Evolutionary conservation across 2,888 invertebrate genomes (phyloP), one percentile per base, ranked within the genome.

Genomic region (Imbricaverruca yamaguchii): DNA sequence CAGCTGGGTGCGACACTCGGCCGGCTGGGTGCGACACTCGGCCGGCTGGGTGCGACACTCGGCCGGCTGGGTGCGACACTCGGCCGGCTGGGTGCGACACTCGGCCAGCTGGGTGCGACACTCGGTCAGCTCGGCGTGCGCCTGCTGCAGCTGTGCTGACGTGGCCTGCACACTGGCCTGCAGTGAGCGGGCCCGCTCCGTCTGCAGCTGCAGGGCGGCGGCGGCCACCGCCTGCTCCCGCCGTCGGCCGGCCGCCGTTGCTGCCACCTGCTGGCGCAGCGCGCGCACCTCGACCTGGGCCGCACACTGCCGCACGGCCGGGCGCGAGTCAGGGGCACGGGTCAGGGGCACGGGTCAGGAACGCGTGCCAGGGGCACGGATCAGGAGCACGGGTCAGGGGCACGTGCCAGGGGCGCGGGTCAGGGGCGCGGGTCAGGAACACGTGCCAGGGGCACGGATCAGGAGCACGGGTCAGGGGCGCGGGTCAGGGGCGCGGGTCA

Each of bases 181-280:
- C 69, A 69, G 69, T 11, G 69, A 69, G 39, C 69, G 69, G 12
- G 39, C 69, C 39, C 69, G 69, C 69, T 69, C 69, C 39, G 39
- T 25, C 69, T 69, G 69, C 69, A 69, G 69, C 69, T 69, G 69
- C 39, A 69, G 69, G 3, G 69, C 69, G 0, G 69, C 25, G 12
- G 69, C 69, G 6, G 69, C 69, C 69, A 69, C 39, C 69, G 69
- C 69, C 69, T 69, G 25, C 69, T 11, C 69, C 25, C 25, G 69
- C 13, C 69, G 69, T 13, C 69, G 69, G 39, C 39, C 39, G 23
- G 15, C 13, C 3, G 69, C 39, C 7, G 23, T 39, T 8, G 69
- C 69, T 13, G 25, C 12, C 39, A 39, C 12, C 69, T 69, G 69
- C 69, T 39, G 69, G 39, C 15, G 69, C 69, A 7, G 23, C 69